Evolutionary conservation across 2,113 vertebrate genomes (phyloP), one percentile per base, ranked within the genome.

Genomic region (Platanista minor): DNA sequence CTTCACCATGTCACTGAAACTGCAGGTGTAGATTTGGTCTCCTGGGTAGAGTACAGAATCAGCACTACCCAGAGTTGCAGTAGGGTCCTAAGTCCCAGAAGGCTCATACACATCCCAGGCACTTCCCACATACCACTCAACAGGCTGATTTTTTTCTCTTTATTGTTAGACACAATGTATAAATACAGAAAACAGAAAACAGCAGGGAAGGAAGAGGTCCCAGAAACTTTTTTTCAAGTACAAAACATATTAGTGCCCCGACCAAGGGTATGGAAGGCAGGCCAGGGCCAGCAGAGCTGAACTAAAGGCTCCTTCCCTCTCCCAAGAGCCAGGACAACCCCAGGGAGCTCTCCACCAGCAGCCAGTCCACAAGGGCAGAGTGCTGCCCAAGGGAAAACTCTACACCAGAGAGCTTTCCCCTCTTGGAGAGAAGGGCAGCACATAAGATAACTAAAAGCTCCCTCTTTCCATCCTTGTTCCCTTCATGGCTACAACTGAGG

Each of bases 151-250:
- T 59, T 69, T 91, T 74, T 14, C 85, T 85, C 97, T 98, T 98
- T 98, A 98, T 98, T 97, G 31, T 90, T 88, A 97, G 43, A 96
- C 57, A 90, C n/a, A 77, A 82, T 84, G 31, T 93, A 96, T 91
- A 97, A 96, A 97, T 93, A 97, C 49, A 82, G 62, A 93, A 85
- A 94, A 95, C 52, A 95, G 52, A 54, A 95, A 92, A 94, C 25
- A 93, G 39, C 80, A 95, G 91, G 57, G 83, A 87, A 96, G 43
- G 64, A 90, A 92, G 84, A 87, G 49, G 52, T 69, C 80, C 91
- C 31, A 62, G 69, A 91, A 87, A 69, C 10, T 25, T 84, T 91
- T 93, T 61, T 75, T 36, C 10, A 96, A 96, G 49, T 96, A 94
- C 29, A 91, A 96, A 74, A 90, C 80, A 89, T 21, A 17, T 49